Evolutionary conservation across 2,113 vertebrate genomes (phyloP), one percentile per base, ranked within the genome.

Genomic region (Heliornis fulica): DNA sequence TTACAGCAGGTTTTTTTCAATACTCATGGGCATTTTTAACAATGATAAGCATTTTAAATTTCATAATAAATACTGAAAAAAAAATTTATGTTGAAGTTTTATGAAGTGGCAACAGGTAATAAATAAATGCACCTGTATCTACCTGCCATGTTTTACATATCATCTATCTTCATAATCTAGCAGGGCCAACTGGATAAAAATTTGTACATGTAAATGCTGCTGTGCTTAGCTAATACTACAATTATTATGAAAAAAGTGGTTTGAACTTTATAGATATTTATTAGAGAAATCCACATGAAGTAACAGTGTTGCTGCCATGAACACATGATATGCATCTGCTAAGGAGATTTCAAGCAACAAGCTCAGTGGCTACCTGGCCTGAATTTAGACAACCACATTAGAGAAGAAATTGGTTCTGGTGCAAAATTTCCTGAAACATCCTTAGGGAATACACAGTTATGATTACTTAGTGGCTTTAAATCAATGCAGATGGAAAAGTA

Each of bases 361-460:
- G 71, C 56, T 87, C 79, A 83, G 53, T 74, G 91, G 36, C 51
- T 87, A 50, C 54, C 71, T 80, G 77, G 78, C 93, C 71, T 83
- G 82, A 79, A 72, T 68, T 70, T 66, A 36, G 41, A 86, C 60
- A 86, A 75, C 43, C 36, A 9, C 78, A 40, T 51, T 41, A 38
- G 60, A 81, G 11, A 90, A 89, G 91, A 97, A 95, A 83, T 45
- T 31, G 76, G 59, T 54, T 85, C 85, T 71, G 75, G 54, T 63
- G n/a, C 57, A 82, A 71, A 14, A 91, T 92, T 93, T 97, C 94
- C 79, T 89, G 80, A 93, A 80, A 81, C 9, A 32, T 75, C 83
- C 90, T 56, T 54, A 83, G 91, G 75, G 83, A 83, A 15, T 32
- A 69, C 76, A 34, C 28, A 90, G 76, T 75, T 84, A 22, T 26